Conservation (phyloP, 2,113 vertebrate genomes). For the Paracyprichromis sp. region DNA sequence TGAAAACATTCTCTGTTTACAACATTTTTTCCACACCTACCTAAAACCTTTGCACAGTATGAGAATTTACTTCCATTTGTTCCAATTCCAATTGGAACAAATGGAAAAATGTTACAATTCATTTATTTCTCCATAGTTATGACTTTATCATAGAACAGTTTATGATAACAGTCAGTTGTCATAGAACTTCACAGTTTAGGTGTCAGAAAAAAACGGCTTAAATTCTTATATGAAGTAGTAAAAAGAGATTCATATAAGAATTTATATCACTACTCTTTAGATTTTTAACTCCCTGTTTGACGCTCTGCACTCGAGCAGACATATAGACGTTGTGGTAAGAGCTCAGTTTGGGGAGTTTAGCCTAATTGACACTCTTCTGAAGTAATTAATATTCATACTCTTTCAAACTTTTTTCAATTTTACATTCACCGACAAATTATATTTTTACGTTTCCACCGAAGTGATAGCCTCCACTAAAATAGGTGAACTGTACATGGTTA, state of each 20-base stretch:
- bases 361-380: background rate
- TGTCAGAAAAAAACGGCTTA: background rate
- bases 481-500: background rate
- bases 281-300: background rate
- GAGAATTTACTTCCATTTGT: background rate
- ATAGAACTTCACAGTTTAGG: background rate
- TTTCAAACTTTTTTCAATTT: background rate
- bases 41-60: accelerated
- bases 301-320: background rate
- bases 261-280: background rate
- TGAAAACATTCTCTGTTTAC: background rate
- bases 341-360: background rate
- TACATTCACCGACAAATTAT: background rate
- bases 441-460: background rate
- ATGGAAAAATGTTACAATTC: background rate
- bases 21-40: background rate
- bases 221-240: background rate
- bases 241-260: background rate
- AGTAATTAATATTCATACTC: background rate
- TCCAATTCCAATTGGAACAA: background rate
- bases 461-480: background rate
- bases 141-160: background rate
- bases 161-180: background rate
- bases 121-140: background rate
- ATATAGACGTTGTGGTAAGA: background rate